A percentile compares a stretch with the other conserved stretches of the same genome.
Evolutionary conservation across 1,140 invertebrate genomes (phyloP).

Genomic region (Episyrphus balteatus): DNA sequence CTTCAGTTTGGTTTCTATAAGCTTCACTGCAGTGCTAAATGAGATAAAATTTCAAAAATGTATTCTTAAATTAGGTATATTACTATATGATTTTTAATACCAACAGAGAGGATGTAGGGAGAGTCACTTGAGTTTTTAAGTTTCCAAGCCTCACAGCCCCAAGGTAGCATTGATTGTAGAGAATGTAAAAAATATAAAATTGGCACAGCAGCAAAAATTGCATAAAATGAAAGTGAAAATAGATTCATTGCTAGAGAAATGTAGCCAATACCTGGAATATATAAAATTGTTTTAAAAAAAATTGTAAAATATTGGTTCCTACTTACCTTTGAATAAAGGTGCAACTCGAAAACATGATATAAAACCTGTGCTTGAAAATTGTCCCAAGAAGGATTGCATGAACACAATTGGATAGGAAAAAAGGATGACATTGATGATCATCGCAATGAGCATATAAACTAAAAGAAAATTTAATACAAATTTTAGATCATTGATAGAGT

Average conservation of each 20-base stretch:
- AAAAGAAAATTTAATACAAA: background rate
- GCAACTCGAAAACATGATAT: background rate
- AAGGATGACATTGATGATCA: background rate
- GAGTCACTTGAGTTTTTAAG: too few relatives aligned
- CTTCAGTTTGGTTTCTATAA: too few relatives aligned
- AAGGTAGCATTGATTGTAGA: constrained; percentile 21
- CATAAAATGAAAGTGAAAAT: constrained; percentile 17
- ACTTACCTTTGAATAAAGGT: constrained; percentile 1
- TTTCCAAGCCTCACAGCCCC: constrained; percentile 20
- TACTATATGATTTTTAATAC: too few relatives aligned
- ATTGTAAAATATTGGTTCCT: too few relatives aligned
- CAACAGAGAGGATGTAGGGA: too few relatives aligned
- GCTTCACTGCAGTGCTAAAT: too few relatives aligned
- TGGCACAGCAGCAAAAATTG: constrained; percentile 21
- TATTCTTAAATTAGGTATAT: too few relatives aligned
- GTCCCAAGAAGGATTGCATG: background rate
- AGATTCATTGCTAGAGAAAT: constrained; percentile 18
- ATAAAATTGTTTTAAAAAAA: background rate
- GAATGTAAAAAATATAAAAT: constrained; percentile 25
- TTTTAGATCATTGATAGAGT: too few relatives aligned
- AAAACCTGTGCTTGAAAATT: background rate
- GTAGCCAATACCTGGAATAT: constrained; percentile 24
- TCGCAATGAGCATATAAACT: background rate
- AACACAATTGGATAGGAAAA: background rate
- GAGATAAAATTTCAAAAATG: too few relatives aligned